These are phyloP conservation scores for Dendrocincla tyrannina DNA, from an alignment of 2,797 vertebrate species.

Conservation along the genomic window DNA sequence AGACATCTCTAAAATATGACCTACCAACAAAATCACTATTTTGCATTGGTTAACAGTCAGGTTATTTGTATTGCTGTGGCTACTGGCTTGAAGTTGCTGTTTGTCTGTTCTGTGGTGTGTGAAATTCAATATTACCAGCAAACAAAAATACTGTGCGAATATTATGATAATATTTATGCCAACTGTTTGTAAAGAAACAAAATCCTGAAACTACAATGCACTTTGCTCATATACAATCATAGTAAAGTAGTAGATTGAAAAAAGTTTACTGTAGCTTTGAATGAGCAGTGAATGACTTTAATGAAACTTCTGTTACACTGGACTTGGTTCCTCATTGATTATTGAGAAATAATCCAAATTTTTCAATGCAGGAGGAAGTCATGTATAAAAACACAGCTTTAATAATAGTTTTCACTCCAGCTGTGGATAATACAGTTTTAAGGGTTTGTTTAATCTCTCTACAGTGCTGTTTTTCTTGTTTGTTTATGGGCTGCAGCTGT, in stretches of 20 bases:
- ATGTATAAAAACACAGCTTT: not conserved
- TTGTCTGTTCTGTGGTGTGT: not conserved
- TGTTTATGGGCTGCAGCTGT: not conserved
- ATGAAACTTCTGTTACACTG: not conserved
- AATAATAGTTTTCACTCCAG: not conserved
- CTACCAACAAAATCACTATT: rapidly evolving
- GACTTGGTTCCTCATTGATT: not conserved
- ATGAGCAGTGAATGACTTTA: not conserved
- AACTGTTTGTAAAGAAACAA: not conserved
- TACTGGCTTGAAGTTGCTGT: not conserved
- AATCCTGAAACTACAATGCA: not conserved
- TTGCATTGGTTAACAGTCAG: rapidly evolving
- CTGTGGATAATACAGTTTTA: not conserved
- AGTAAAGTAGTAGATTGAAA: not conserved
- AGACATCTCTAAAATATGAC: not conserved
- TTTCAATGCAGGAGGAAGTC: not conserved
- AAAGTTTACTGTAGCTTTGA: not conserved
- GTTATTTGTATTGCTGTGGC: not conserved
- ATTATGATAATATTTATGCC: not conserved
- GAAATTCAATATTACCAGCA: not conserved
- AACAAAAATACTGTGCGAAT: not conserved
- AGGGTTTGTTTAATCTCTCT: not conserved
- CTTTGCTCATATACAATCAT: not conserved
- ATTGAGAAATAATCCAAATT: not conserved
- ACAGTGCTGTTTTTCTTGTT: not conserved